phyloP scores from a whole-genome alignment of 2,113 vertebrate species.

The Periophthalmodon schlosseri region DNA sequence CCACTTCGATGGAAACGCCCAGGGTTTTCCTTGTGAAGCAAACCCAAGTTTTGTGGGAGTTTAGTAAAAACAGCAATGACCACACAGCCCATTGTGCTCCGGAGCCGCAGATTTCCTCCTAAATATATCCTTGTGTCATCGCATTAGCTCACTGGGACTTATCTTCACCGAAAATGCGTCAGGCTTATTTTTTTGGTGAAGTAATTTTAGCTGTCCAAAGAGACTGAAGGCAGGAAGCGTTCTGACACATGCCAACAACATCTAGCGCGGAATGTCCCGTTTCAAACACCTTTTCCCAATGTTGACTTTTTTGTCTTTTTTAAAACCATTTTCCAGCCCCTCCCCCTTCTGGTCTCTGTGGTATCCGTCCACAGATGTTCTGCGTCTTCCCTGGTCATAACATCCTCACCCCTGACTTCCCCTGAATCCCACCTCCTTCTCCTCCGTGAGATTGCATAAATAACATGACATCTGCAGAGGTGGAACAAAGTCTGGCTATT shows the following conservation, averaged over 20 bases:
- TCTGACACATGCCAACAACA: background rate
- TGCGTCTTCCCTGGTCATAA: constrained; percentile 67
- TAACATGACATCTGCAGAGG: constrained; percentile 70
- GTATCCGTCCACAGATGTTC: constrained; percentile 69
- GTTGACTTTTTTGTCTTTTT: constrained; percentile 33
- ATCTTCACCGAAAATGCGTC: constrained; percentile 10
- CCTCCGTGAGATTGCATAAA: constrained; percentile 69
- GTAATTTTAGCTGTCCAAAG: background rate
- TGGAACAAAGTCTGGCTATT: constrained; percentile 72
- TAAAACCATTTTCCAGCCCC: constrained; percentile 23
- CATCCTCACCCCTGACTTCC: constrained; percentile 65
- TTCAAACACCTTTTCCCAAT: constrained; percentile 42
- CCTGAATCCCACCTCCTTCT: constrained; percentile 49
- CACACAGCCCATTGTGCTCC: constrained; percentile 37
- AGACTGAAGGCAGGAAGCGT: background rate
- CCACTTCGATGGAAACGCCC: constrained; percentile 12
- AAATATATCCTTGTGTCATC: constrained; percentile 20
- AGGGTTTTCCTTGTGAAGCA: constrained; percentile 1
- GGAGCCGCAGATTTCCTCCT: constrained; percentile 23
- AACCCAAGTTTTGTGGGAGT: constrained; percentile 17
- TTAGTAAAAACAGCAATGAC: constrained; percentile 28
- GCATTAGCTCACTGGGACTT: constrained; percentile 21
- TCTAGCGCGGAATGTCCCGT: constrained; percentile 34
- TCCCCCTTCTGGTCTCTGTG: constrained; percentile 33
- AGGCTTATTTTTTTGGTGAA: background rate